phyloP scores from a whole-genome alignment of 2,113 vertebrate genomes.

The Baryphthengus martii region DNA sequence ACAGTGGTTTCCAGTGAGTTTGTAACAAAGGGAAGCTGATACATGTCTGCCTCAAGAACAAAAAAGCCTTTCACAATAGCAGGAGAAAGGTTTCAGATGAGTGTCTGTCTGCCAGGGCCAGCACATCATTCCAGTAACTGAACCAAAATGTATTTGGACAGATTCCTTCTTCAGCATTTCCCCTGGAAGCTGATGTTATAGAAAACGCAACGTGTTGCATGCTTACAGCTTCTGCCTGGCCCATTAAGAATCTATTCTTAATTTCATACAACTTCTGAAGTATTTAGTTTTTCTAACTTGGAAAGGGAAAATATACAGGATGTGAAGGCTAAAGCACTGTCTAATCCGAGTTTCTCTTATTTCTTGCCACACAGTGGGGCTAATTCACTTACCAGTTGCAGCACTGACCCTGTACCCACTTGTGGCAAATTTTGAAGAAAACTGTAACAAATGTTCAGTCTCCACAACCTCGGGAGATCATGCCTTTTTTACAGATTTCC shows the following conservation, averaged over 20 bases:
- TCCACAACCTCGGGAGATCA: not conserved
- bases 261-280: not conserved
- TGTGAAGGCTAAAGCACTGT: not conserved
- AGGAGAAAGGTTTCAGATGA: not conserved
- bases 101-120: not conserved
- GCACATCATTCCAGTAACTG: not conserved
- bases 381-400: not conserved
- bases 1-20: not conserved
- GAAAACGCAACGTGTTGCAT: accelerated
- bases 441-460: not conserved
- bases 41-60: not conserved
- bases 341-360: not conserved
- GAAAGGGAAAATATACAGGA: not conserved
- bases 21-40: not conserved
- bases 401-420: not conserved
- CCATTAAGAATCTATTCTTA: not conserved
- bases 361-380: not conserved
- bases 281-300: not conserved
- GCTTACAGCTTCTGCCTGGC: not conserved
- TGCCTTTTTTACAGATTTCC: not conserved
- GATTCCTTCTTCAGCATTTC: not conserved
- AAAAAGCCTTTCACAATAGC: not conserved
- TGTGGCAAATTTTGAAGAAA: not conserved
- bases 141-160: not conserved
- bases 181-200: not conserved